Base-by-base conservation (phyloP, 2,888 invertebrate genomes). In the Trisateles emortualis region DNA sequence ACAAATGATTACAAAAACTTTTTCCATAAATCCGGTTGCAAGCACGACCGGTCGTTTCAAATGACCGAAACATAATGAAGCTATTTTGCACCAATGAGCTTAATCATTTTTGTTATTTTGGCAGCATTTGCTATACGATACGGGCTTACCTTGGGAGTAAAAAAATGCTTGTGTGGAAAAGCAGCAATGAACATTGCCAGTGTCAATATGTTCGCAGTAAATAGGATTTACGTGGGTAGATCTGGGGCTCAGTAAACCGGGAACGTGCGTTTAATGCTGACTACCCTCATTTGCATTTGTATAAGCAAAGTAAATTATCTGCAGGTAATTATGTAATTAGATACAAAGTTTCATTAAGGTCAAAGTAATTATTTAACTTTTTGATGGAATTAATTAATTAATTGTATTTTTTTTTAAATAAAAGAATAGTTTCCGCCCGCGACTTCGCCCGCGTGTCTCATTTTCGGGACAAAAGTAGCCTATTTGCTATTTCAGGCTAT, bases 261-360 rank as follows among this genome's bases (percentile, higher is more conserved):
- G 69, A 62, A 83, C 90, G 89, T 87, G 90, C 71, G 66, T 48
- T 46, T 71, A 77, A 76, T 82, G 41, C 63, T 43, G 73, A 84
- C 53, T 68, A 65, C 59, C 66, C 60, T 78, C 71, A 83, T 87
- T 79, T 81, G 65, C 76, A 81, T 81, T 68, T 62, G 62, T 59
- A 65, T 64, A 68, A 64, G 64, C 62, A 64, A 63, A 56, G 58
- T 52, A 65, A 74, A 78, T 81, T 77, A 76, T 75, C 68, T 74
- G 50, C 70, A 79, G 76, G 72, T 78, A 76, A 74, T n/a, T 66
- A 59, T 59, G 59, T 72, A 74, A 79, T 72, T 72, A 75, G 71
- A 57, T 42, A 52, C 43, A 52, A n/a, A 58, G 63, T 51, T 61
- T 72, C 59, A 72, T 68, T 68, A 59, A 50, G 58, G 63, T 59